phyloP scores from a whole-genome alignment of 2,888 invertebrate genomes.

The Poecilobothrus nobilitatus region DNA sequence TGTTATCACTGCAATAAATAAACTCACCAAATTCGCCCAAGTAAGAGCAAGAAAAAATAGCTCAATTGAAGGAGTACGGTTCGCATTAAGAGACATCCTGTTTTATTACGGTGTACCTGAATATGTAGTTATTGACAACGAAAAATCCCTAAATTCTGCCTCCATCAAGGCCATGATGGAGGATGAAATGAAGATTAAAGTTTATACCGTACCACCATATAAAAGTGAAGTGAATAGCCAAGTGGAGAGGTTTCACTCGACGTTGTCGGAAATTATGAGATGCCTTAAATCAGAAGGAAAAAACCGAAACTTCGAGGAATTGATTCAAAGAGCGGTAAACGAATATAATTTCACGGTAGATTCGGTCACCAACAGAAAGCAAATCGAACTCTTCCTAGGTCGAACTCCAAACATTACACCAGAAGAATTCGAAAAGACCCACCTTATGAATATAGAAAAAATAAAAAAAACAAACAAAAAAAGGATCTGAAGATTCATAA shows the following conservation, averaged over 20 bases:
- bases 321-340: conserved; percentile 19
- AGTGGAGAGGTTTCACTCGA: conserved; percentile 23
- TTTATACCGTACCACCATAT: conserved; percentile 21
- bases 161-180: conserved; percentile 19
- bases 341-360: conserved; percentile 19
- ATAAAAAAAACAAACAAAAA: conserved; percentile 19
- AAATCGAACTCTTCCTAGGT: conserved; percentile 22
- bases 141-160: conserved; percentile 18
- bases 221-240: conserved; percentile 22
- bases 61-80: conserved; percentile 17
- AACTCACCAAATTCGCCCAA: conserved; percentile 18
- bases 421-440: conserved; percentile 19
- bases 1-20: conserved; percentile 19
- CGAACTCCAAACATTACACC: conserved; percentile 18
- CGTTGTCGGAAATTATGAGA: conserved; percentile 23
- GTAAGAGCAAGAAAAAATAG: conserved; percentile 15
- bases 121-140: conserved; percentile 22
- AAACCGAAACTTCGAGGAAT: conserved; percentile 19
- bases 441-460: conserved; percentile 19
- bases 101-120: conserved; percentile 21
- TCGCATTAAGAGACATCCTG: conserved; percentile 20
- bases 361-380: conserved; percentile 21
- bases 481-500: conserved; percentile 21
- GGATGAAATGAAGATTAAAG: conserved; percentile 18
- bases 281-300: conserved; percentile 19